These are phyloP conservation scores for Callimorpha dominula DNA, from an alignment of 2,888 invertebrate species.

Conservation along the genomic window DNA sequence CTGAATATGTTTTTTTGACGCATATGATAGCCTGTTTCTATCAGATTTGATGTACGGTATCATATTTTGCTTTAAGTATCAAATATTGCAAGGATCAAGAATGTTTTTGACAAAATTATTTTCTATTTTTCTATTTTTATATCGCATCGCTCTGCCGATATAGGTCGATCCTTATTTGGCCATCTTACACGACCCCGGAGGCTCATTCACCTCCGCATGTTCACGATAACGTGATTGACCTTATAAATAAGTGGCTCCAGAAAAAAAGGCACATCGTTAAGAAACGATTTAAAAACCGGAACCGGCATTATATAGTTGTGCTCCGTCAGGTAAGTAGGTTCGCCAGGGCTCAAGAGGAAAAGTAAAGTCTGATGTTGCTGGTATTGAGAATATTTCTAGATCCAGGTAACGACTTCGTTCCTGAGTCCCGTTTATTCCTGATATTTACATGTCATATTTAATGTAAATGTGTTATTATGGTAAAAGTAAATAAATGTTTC, in stretches of 20 bases:
- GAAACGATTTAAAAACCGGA: constrained; percentile 18
- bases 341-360: background rate
- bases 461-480: too few relatives aligned
- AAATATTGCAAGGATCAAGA: too few relatives aligned
- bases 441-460: too few relatives aligned
- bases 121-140: background rate
- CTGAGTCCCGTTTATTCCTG: too few relatives aligned
- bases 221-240: constrained; percentile 67
- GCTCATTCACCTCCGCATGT: constrained; percentile 61
- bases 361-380: background rate
- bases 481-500: too few relatives aligned
- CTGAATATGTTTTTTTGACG: too few relatives aligned
- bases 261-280: constrained; percentile 24
- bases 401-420: too few relatives aligned
- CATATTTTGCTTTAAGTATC: too few relatives aligned
- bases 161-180: constrained; percentile 31
- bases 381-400: background rate
- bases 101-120: background rate
- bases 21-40: too few relatives aligned
- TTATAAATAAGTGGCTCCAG: constrained; percentile 55
- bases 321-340: background rate
- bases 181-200: constrained; percentile 59
- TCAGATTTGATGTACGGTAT: too few relatives aligned
- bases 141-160: constrained; percentile 1
- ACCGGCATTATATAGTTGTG: background rate